Percentiles rank a stretch among this genome's conserved stretches.
Conservation (phyloP, 2,113 vertebrate species). For the Rhinoderma darwinii region DNA sequence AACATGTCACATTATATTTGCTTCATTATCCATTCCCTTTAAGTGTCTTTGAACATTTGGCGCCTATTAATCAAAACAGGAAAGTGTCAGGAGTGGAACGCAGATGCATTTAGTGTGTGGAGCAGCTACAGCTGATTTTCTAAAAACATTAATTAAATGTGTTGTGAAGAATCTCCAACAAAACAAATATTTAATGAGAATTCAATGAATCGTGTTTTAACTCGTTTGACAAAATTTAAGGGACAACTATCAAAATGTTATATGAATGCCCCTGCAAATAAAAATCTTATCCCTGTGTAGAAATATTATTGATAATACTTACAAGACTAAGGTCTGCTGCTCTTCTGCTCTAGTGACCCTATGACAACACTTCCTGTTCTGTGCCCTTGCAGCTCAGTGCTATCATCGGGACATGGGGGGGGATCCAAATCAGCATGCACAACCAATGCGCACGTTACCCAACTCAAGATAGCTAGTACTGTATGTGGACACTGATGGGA, state of each 20-base stretch:
- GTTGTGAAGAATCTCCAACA: background rate
- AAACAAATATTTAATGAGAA: background rate
- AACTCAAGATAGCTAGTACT: too few species aligned
- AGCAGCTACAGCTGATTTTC: slow-evolving; percentile 3
- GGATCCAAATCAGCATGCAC: background rate
- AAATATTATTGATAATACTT: too few species aligned
- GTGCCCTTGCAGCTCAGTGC: background rate
- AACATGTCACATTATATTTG: slow-evolving; percentile 35
- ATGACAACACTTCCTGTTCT: background rate
- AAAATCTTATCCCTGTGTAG: too few species aligned
- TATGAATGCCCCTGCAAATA: too few species aligned
- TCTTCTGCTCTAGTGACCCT: background rate
- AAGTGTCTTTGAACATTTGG: slow-evolving; percentile 21
- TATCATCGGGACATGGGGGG: background rate
- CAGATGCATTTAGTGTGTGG: slow-evolving; percentile 28
- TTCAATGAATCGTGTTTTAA: background rate
- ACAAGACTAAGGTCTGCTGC: too few species aligned
- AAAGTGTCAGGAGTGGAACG: slow-evolving; percentile 16
- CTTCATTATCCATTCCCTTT: slow-evolving; percentile 31
- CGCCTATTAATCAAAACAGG: slow-evolving; percentile 32
- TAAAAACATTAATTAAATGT: slow-evolving; percentile 25
- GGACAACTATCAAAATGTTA: background rate
- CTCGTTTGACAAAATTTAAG: background rate
- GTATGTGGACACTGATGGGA: too few species aligned
- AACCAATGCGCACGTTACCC: too few species aligned